A percentile compares a stretch with the other conserved stretches of the same genome.
Evolutionary conservation across 2,888 invertebrate genomes (phyloP).

Genomic region (Elmis aenea): DNA sequence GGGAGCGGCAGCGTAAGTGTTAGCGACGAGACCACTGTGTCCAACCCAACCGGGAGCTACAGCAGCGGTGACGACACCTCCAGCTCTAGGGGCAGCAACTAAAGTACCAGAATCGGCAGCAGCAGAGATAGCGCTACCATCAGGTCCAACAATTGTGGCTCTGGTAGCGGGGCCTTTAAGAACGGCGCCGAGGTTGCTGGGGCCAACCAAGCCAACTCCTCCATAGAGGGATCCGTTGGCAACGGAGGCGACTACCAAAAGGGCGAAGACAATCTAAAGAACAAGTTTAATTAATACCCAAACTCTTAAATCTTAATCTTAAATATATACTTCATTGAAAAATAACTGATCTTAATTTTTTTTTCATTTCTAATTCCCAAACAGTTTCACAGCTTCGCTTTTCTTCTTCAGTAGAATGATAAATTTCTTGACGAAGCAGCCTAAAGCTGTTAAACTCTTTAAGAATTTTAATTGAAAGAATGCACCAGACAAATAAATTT

Average conservation of each 20-base stretch:
- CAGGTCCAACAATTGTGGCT: conserved; percentile 24
- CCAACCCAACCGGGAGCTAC: conserved; percentile 25
- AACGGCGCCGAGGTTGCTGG: conserved; percentile 18
- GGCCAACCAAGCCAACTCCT: conserved; percentile 23
- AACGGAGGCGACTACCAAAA: conserved; percentile 10
- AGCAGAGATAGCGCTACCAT: conserved; percentile 46
- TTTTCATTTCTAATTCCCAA: too few relatives aligned
- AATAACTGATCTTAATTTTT: too few relatives aligned
- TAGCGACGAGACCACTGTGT: too few relatives aligned
- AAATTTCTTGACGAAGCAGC: too few relatives aligned
- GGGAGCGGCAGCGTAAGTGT: conserved; percentile 16
- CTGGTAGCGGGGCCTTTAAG: conserved; percentile 23
- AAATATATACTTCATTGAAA: too few relatives aligned
- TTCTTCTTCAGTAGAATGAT: too few relatives aligned
- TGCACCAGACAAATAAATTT: too few relatives aligned
- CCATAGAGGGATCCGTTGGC: conserved; percentile 11
- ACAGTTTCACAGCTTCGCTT: too few relatives aligned
- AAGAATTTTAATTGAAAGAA: too few relatives aligned
- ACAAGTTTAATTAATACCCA: too few relatives aligned
- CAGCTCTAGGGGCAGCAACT: conserved; percentile 25
- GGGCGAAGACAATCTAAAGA: background rate
- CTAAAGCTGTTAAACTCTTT: too few relatives aligned
- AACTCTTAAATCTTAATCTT: too few relatives aligned
- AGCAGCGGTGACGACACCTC: conserved; percentile 25
- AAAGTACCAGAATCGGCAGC: conserved; percentile 35